Percentiles rank a stretch among this genome's conserved stretches.
These are phyloP conservation scores for Limanda limanda DNA, from an alignment of 2,113 vertebrate genomes.

Conservation along the genomic window DNA sequence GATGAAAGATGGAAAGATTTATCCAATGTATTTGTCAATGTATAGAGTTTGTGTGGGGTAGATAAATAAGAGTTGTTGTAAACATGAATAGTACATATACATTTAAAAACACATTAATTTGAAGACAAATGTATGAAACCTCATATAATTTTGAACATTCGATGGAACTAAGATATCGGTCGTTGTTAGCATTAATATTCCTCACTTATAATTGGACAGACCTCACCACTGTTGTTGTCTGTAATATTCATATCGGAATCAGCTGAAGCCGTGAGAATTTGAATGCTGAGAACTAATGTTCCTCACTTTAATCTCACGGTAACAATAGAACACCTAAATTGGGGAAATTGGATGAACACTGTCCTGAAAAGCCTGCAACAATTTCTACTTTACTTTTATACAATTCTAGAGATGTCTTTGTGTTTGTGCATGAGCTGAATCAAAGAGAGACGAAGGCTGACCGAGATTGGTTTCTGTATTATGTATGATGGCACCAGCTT, in stretches of 20 bases:
- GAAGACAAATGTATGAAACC: not conserved
- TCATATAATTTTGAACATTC: not conserved
- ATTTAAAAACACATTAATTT: not conserved
- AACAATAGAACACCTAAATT: constrained; percentile 66
- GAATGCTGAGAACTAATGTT: constrained; percentile 59
- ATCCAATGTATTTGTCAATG: not conserved
- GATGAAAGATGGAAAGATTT: not conserved
- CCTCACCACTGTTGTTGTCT: constrained; percentile 12
- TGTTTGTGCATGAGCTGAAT: constrained; percentile 22
- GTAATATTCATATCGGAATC: constrained; percentile 53
- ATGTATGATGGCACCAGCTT: constrained; percentile 12
- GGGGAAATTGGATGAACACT: constrained; percentile 58
- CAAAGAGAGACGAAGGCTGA: constrained; percentile 29
- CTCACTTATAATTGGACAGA: constrained; percentile 2
- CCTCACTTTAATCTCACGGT: constrained; percentile 61
- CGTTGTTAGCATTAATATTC: constrained; percentile 15
- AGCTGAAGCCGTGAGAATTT: constrained; percentile 21
- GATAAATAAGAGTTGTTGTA: not conserved
- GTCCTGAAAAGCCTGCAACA: constrained; percentile 44
- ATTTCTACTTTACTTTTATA: constrained; percentile 61
- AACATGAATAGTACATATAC: not conserved
- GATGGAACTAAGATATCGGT: not conserved
- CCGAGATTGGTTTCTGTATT: constrained; percentile 19
- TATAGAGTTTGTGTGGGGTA: not conserved
- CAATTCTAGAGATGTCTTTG: constrained; percentile 49